Evolutionary conservation across 2,888 invertebrate species (phyloP).

Genomic region (Hydrotaea cyrtoneurina): DNA sequence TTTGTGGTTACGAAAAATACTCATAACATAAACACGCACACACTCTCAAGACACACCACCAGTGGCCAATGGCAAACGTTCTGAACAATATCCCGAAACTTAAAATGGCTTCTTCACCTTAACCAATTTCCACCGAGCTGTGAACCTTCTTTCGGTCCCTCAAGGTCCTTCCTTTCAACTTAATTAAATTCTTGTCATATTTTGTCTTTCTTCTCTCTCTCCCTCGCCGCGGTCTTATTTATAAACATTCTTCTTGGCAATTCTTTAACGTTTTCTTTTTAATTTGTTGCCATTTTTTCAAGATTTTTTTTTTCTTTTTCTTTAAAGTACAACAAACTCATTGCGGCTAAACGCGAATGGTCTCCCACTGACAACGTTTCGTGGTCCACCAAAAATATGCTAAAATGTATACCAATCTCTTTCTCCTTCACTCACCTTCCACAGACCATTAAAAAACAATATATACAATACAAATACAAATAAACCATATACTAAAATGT

Average conservation of each 20-base stretch:
- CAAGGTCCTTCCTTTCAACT: background rate
- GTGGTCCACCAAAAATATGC: constrained; percentile 71
- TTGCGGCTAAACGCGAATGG: constrained; percentile 72
- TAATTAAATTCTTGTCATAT: constrained; percentile 17
- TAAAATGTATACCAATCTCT: constrained; percentile 49
- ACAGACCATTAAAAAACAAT: background rate
- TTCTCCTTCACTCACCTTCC: background rate
- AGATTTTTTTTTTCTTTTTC: constrained; percentile 7
- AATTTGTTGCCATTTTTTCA: constrained; percentile 37
- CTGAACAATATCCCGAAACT: too few relatives aligned
- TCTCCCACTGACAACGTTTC: constrained; percentile 72
- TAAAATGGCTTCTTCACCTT: constrained; percentile 51
- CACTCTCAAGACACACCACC: constrained; percentile 34
- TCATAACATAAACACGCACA: too few relatives aligned
- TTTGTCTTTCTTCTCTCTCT: constrained; percentile 7
- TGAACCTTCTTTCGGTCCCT: background rate
- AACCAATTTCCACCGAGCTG: background rate
- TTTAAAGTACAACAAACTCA: constrained; percentile 68
- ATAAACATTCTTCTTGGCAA: constrained; percentile 17
- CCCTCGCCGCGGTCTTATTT: background rate
- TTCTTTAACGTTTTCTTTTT: constrained; percentile 35
- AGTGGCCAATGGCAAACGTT: too few relatives aligned
- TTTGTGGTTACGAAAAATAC: constrained; percentile 73
- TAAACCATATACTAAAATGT: background rate
- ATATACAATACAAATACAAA: constrained; percentile 29